A percentile compares a stretch with the other conserved stretches of the same genome.
Evolutionary conservation across 2,113 vertebrate genomes (phyloP).

Genomic region (Hypanus sabinus): DNA sequence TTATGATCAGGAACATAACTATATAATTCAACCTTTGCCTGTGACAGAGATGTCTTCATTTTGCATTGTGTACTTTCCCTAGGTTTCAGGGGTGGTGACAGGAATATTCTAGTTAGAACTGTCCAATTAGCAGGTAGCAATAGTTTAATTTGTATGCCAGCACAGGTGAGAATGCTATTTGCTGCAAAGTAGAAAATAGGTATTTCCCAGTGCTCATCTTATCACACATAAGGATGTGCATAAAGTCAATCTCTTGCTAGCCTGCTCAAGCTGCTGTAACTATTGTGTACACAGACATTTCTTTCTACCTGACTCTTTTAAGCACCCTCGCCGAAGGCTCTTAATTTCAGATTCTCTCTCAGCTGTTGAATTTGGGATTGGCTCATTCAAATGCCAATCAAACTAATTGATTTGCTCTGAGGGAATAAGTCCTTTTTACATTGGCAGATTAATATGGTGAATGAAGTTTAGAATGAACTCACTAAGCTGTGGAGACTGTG

Average conservation of each 20-base stretch:
- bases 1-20: neutral
- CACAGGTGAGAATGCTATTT: neutral
- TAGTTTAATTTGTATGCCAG: neutral
- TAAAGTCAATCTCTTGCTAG: neutral
- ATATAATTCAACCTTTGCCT: neutral
- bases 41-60: neutral
- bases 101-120: neutral
- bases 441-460: neutral
- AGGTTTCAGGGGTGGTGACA: too few relatives aligned
- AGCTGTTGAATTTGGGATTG: neutral
- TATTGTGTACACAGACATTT: neutral
- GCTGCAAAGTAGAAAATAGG: neutral
- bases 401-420: neutral
- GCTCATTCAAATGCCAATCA: neutral
- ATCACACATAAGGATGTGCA: neutral
- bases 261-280: neutral
- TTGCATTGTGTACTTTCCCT: too few relatives aligned
- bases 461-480: neutral
- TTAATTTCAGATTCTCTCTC: neutral
- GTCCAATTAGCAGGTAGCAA: neutral
- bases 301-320: neutral
- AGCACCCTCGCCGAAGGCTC: neutral
- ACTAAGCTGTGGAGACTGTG: neutral
- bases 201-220: neutral
- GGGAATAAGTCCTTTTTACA: neutral